A percentile compares a stretch with the other conserved stretches of the same genome.
Evolutionary conservation across 2,797 vertebrate genomes (phyloP).

Genomic region (Melopsittacus undulatus): DNA sequence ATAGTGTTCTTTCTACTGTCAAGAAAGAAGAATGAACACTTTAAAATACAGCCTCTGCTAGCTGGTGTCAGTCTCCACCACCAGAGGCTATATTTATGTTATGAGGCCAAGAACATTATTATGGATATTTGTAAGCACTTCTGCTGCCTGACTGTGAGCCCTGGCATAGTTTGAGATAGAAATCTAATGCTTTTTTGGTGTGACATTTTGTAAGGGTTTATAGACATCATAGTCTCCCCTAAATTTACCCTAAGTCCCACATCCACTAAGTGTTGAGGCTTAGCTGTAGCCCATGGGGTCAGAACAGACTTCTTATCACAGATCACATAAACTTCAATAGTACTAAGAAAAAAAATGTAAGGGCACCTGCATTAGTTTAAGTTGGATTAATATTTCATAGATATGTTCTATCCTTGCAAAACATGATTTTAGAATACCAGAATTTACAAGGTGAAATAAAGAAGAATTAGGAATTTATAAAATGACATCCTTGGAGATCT

Average conservation of each 20-base stretch:
- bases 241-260: neutral
- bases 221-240: neutral
- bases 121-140: conserved; percentile 2
- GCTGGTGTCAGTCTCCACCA: neutral
- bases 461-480: neutral
- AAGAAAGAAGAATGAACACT: neutral
- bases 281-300: neutral
- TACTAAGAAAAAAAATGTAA: neutral
- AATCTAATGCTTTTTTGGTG: neutral
- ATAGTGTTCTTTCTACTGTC: neutral
- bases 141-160: neutral
- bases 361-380: neutral
- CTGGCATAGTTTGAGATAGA: neutral
- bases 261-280: neutral
- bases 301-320: neutral
- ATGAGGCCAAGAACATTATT: neutral
- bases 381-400: neutral
- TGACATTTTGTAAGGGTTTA: conserved; percentile 10
- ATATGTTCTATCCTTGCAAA: neutral
- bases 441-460: neutral
- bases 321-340: neutral
- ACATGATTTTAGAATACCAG: neutral
- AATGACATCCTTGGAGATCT: neutral
- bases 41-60: neutral
- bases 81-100: conserved; percentile 31